A percentile compares a stretch with the other conserved stretches of the same genome.
Conservation (phyloP, 2,888 invertebrate species). For the Agrotis ipsilon region DNA sequence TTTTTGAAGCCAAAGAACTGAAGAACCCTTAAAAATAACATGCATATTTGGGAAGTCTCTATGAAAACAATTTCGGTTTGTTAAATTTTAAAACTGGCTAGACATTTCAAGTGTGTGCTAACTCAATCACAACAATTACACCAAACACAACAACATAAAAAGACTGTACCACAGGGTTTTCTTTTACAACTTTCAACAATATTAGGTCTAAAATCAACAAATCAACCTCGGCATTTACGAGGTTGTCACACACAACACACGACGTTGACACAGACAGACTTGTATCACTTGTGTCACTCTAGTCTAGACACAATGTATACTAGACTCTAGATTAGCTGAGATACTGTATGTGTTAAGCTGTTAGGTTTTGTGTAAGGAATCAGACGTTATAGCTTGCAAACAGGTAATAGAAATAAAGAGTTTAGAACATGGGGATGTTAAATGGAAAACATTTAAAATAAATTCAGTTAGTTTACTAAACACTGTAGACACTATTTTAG, state of each 20-base stretch:
- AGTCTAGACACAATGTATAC: slow-evolving; percentile 63
- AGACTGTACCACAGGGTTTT: background rate
- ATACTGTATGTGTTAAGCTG: slow-evolving; percentile 36
- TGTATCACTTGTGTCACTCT: slow-evolving; percentile 32
- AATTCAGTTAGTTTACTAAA: too few relatives aligned
- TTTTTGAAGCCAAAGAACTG: too few relatives aligned
- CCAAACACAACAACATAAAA: background rate
- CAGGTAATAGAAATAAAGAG: background rate
- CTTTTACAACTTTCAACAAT: background rate
- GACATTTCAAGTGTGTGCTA: too few relatives aligned
- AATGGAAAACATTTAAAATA: too few relatives aligned
- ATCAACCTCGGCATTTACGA: slow-evolving; percentile 65
- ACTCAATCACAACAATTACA: background rate
- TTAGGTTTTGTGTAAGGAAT: slow-evolving; percentile 40
- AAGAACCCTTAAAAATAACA: too few relatives aligned
- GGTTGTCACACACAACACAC: slow-evolving; percentile 70
- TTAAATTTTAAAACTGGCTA: too few relatives aligned
- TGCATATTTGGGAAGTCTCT: too few relatives aligned
- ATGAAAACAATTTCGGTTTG: too few relatives aligned
- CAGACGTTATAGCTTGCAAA: slow-evolving; percentile 9
- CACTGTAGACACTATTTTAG: too few relatives aligned
- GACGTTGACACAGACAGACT: slow-evolving; percentile 70
- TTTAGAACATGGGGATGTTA: too few relatives aligned
- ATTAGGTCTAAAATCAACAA: slow-evolving; percentile 17
- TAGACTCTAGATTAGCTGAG: slow-evolving; percentile 51